Conservation (phyloP, 2,113 vertebrate genomes). For the Lophochroa leadbeateri region DNA sequence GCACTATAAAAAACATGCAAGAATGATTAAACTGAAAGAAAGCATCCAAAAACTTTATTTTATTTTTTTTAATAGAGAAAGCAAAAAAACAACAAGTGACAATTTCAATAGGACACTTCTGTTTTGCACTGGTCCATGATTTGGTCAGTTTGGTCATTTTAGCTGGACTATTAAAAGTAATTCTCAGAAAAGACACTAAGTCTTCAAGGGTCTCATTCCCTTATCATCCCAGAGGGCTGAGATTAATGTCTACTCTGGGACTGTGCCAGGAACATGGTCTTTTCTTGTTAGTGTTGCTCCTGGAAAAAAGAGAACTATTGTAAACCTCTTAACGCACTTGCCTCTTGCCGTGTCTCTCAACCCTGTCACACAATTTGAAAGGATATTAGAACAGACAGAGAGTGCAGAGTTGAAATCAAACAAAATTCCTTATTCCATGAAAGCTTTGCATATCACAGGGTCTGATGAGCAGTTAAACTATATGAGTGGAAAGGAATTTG, state of each 20-base stretch:
- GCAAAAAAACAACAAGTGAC: background rate
- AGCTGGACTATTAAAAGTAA: constrained; percentile 9
- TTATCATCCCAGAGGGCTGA: constrained; percentile 28
- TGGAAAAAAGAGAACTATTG: constrained; percentile 14
- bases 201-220: constrained; percentile 33
- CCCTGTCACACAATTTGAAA: constrained; percentile 62
- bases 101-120: background rate
- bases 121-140: background rate
- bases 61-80: background rate
- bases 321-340: constrained; percentile 48
- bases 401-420: constrained; percentile 66
- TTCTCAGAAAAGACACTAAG: constrained; percentile 12
- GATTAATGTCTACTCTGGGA: constrained; percentile 53
- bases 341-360: constrained; percentile 57
- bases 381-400: constrained; percentile 65
- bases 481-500: no score
- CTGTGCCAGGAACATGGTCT: constrained; percentile 45
- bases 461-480: no score
- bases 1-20: background rate
- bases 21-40: background rate
- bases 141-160: constrained; percentile 21
- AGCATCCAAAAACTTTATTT: background rate
- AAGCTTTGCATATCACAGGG: constrained; percentile 58
- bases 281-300: constrained; percentile 47
- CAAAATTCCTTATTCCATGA: constrained; percentile 33